Base-by-base conservation (phyloP, 1,140 invertebrate species). In the Saccostrea echinata region DNA sequence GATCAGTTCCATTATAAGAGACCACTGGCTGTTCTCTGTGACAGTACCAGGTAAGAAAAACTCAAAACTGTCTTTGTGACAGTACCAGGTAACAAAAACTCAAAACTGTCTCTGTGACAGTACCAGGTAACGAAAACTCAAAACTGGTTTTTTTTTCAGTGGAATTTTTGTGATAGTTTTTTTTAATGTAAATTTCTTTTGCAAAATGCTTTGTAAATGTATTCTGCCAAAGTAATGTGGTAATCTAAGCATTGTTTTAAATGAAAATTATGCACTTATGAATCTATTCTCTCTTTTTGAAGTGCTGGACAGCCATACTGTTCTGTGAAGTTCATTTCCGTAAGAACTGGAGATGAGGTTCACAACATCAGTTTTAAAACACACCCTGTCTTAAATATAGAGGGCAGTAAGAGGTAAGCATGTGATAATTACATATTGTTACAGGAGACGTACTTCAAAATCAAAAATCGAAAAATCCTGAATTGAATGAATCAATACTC, bases 11-110 rank as follows among this genome's bases (percentile, higher is more conserved):
- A 96, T 43, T 95, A 96, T 87, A 98, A 98, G 94, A 96, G 98
- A 91, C 98, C 98, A 55, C 95, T 99, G 87, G 97, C 98, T 86
- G 98, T 97, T 1, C 95, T 98, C 80, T 98, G 98, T 95, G 98
- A 99, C 95, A 97, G 93, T 12, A 94, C 93, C 96, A 91, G 96
- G 94, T 95, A 92, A 68, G 86, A 33, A 33, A 18, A 24, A 27
- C 53, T 84, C 18, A 80, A 71, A 21, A 9, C n/a, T n/a, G n/a
- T 1, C 95, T 98, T 76, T 98, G 98, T 95, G 98, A 99, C 95
- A 97, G 93, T 12, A 94, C 93, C 96, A 91, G 96, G 94, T 95
- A 92, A 68, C 84, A 33, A 33, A 18, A 24, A 27, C 53, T 84
- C 18, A 80, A n/a, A n/a, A n/a, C n/a, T n/a, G n/a, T 1, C 95